Base-by-base conservation (phyloP, 2,888 invertebrate species). In the Ophioninae sp. region DNA sequence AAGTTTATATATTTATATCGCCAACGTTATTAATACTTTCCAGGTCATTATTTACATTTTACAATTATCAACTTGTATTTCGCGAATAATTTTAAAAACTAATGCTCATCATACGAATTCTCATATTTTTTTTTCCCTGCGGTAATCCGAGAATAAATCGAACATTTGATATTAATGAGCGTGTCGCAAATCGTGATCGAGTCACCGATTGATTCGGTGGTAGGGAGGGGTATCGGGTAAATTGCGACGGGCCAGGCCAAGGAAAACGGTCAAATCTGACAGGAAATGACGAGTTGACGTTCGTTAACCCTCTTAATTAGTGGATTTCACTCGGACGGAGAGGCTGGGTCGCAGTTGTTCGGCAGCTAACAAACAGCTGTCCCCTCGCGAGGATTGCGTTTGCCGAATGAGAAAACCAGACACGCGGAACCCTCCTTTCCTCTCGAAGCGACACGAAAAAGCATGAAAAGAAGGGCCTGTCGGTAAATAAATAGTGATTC, bases 261-360 rank as follows among this genome's bases (percentile, higher is more conserved):
- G 89, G 87, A 92, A 91, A 91, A 88, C 88, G 87, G 89, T 90
- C 89, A 91, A 92, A 92, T 91, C 92, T 91, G 90, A 91, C 92
- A 92, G 93, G 93, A 92, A 93, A 90, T 88, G 86, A 86, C 81
- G 89, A 92, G 92, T 93, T 93, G 91, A 91, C 90, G 91, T 91
- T 92, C 88, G 92, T 93, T 92, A 92, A 93, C 92, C 92, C 91
- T 88, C 56, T 86, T 91, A 92, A 92, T 93, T 92, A 84, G 89
- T 88, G 88, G 89, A 87, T 88, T 90, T 79, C 89, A 89, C 88
- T 83, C 84, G 83, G 87, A 86, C 88, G 86, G 87, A 65, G 79
- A 65, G 51, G 51, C 17, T 73, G 72, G 72, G 71, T 22, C 23
- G 10, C 72, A 67, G 73, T 79, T 73, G 73, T 20, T 67, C 59